Conservation (phyloP, 2,797 vertebrate species). For the Siniperca undulata region DNA sequence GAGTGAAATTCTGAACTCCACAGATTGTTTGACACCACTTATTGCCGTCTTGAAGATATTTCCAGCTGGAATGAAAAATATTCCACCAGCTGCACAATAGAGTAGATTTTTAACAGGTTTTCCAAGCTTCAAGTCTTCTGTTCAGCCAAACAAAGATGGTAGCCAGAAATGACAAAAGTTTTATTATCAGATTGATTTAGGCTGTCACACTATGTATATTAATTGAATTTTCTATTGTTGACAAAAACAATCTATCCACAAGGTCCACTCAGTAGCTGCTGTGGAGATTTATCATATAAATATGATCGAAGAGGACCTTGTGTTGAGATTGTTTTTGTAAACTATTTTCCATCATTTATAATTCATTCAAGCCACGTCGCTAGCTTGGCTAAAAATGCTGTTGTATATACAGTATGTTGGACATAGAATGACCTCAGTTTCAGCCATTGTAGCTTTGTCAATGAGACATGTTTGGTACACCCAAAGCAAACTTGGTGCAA, state of each 20-base stretch:
- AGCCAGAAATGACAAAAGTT: not conserved
- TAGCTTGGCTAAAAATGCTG: not conserved
- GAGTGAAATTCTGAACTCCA: not conserved
- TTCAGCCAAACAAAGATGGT: not conserved
- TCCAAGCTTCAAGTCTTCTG: not conserved
- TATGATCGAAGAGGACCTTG: too few relatives aligned
- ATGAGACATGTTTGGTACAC: not conserved
- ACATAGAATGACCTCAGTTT: not conserved
- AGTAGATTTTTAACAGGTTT: not conserved
- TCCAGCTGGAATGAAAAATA: constrained; percentile 16
- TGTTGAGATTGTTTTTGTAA: not conserved
- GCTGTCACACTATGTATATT: not conserved
- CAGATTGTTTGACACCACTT: not conserved
- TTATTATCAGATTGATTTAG: not conserved
- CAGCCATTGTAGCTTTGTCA: not conserved
- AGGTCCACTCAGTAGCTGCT: not conserved
- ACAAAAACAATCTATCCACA: not conserved
- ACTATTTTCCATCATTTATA: not conserved
- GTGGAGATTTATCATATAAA: not conserved
- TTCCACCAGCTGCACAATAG: not conserved
- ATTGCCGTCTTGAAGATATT: not conserved
- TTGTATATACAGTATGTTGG: not conserved
- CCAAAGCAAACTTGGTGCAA: constrained; percentile 6
- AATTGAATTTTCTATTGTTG: not conserved
- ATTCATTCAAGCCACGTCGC: not conserved